Evolutionary conservation across 2,888 invertebrate genomes (phyloP), one percentile per base, ranked within the genome.

Genomic region (Penaeus monodon): DNA sequence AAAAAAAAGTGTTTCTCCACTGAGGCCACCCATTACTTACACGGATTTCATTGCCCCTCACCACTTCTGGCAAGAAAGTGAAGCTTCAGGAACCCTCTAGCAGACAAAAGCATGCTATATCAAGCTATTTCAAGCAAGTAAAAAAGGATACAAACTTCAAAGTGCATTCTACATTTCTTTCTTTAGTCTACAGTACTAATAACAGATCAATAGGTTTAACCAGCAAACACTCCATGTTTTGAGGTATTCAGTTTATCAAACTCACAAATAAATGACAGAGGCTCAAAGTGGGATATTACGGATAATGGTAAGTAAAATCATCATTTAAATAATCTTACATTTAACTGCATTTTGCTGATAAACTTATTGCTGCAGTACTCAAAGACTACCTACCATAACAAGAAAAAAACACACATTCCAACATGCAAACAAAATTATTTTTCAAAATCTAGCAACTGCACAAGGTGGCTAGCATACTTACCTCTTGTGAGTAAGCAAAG

Each of bases 11-110:
- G 57, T 17, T 20, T 87, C 86, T 87, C 86, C 86, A 87, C 83
- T 87, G 86, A 83, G 82, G 83, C 68, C 33, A 82, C 78, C 27
- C 29, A 38, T 44, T 81, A 82, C 86, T 87, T 83, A 87, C 79
- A 73, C 24, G 57, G 76, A 79, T 78, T 73, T 38, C 27, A 44
- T 49, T 77, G 27, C 86, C 83, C 82, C 76, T 78, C 65, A 83
- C 86, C 77, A 83, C 49, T 74, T 74, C 82, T 82, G 82, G 65
- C n/a, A 77, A 82, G 81, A 86, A 27, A 63, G 68, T 70, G 77
- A 70, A 64, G 77, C 66, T 65, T n/a, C 57, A 33, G 20, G 64
- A 70, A 70, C 74, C 44, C 82, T 44, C 27, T 38, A 66, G 57
- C 38, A 77, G 80, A 78, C 81, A 63, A 65, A 78, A 74, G 57